Evolutionary conservation across 1,140 invertebrate genomes (phyloP).

Genomic region (Venustaconcha ellipsiformis): DNA sequence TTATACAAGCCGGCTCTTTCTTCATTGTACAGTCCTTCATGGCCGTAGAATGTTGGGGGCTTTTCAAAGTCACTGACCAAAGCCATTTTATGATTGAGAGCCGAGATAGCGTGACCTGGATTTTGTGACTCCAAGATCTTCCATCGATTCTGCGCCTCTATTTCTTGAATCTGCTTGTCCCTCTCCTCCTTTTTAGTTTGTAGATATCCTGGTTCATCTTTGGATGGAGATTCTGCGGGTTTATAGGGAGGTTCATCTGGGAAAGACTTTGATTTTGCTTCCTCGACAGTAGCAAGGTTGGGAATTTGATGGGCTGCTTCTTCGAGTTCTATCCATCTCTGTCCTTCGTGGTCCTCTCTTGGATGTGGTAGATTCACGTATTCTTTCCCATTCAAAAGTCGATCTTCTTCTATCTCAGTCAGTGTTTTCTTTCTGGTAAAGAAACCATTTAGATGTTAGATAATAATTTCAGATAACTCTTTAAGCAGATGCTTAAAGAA

Average conservation of each 20-base stretch:
- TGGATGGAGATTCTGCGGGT: conserved; percentile 25
- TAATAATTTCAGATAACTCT: no score
- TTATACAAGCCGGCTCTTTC: conserved; percentile 65
- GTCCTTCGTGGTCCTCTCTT: conserved; percentile 21
- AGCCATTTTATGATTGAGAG: conserved; percentile 53
- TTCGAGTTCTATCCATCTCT: conserved; percentile 53
- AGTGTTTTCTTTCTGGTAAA: conserved; percentile 55
- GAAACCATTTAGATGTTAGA: not conserved
- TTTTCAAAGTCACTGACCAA: conserved; percentile 45
- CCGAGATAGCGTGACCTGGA: conserved; percentile 53
- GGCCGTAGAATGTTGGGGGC: conserved; percentile 60
- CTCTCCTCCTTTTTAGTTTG: conserved; percentile 31
- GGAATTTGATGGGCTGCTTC: conserved; percentile 37
- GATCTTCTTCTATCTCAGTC: conserved; percentile 58
- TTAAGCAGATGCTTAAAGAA: no score
- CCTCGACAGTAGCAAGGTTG: conserved; percentile 35
- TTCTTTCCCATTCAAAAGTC: conserved; percentile 55
- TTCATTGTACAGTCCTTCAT: conserved; percentile 63
- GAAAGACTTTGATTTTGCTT: conserved; percentile 7
- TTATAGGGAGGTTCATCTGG: conserved; percentile 36
- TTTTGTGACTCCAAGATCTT: conserved; percentile 53
- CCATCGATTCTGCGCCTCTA: conserved; percentile 64
- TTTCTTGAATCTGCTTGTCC: conserved; percentile 54
- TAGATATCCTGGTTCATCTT: conserved; percentile 42
- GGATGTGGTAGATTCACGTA: conserved; percentile 57